Evolutionary conservation across 2,888 invertebrate genomes (phyloP), one percentile per base, ranked within the genome.

Genomic region (Bellardia pandia): DNA sequence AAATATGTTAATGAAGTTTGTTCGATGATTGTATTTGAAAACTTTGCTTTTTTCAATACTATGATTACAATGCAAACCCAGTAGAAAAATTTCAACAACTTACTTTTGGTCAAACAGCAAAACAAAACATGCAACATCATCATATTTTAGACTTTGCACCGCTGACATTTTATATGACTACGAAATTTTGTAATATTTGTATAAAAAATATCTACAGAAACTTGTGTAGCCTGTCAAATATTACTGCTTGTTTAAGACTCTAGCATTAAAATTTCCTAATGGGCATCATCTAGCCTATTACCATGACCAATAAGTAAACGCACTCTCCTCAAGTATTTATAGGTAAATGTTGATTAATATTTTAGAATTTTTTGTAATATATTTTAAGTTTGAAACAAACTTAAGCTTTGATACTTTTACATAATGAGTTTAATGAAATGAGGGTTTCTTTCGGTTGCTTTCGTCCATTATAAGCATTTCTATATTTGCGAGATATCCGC

Each of bases 391-490:
- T 56, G 16, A 64, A 64, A 64, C 9, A 3, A 33, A 11, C 42
- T 77, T 58, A 53, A 76, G 45, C 56, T 45, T 68, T 77, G 56
- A 16, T 68, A 64, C 40, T 68, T 37, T 78, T 48, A 3, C 48
- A 7, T 33, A 78, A 16, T 42, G 11, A 78, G 48, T 33, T 58
- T 78, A 78, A 58, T 51, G 33, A 37, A 69, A 60, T 48, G 14
- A 60, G n/a, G 2, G 58, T 69, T 42, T 45, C 3, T 56, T 33
- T 69, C 58, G 14, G 11, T 66, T 56, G 16, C 56, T 42, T 42
- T 76, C 48, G 60, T 66, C 40, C 77, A 45, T 64, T 64, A 23
- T 60, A 16, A 8, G 37, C 2, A 23, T 23, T 23, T 23, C 9
- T 56, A 37, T 13, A 23, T 62, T 64, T 62, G 40, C n/a, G 45